Evolutionary conservation across 2,888 invertebrate species (phyloP).

Genomic region (Laothoe populi): DNA sequence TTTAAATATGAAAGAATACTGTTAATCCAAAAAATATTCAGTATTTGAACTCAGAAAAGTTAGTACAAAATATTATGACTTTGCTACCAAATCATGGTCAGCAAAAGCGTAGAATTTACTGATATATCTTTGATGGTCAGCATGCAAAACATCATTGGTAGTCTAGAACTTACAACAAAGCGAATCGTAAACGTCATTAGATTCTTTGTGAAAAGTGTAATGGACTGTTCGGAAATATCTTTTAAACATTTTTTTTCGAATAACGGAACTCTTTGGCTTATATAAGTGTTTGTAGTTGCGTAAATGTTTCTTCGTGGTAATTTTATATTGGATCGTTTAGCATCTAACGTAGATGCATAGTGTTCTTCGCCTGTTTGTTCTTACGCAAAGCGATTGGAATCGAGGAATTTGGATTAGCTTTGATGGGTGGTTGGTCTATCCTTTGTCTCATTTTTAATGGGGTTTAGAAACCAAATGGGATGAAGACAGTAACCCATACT

Average conservation of each 20-base stretch:
- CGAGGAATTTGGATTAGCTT: not conserved
- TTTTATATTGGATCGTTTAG: not conserved
- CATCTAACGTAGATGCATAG: not conserved
- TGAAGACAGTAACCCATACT: no score
- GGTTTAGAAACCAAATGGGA: no score
- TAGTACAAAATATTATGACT: no score
- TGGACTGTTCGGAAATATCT: not conserved
- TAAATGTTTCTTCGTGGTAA: not conserved
- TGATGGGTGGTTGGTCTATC: not conserved
- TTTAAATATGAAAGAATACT: no score
- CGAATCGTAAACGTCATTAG: slow-evolving; percentile 2
- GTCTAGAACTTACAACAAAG: not conserved
- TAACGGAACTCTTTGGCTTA: not conserved
- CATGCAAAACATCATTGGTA: not conserved
- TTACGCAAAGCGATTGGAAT: not conserved
- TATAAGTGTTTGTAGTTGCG: not conserved
- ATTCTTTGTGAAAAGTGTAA: slow-evolving; percentile 7
- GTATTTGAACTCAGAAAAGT: no score
- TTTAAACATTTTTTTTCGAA: slow-evolving; percentile 3
- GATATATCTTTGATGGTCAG: not conserved
- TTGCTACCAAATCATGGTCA: no score
- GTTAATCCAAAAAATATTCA: no score
- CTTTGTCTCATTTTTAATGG: not conserved
- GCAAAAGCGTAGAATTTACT: not conserved
- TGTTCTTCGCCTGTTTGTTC: not conserved